Evolutionary conservation across 2,113 vertebrate genomes (phyloP).

Genomic region (Plecotus auritus): DNA sequence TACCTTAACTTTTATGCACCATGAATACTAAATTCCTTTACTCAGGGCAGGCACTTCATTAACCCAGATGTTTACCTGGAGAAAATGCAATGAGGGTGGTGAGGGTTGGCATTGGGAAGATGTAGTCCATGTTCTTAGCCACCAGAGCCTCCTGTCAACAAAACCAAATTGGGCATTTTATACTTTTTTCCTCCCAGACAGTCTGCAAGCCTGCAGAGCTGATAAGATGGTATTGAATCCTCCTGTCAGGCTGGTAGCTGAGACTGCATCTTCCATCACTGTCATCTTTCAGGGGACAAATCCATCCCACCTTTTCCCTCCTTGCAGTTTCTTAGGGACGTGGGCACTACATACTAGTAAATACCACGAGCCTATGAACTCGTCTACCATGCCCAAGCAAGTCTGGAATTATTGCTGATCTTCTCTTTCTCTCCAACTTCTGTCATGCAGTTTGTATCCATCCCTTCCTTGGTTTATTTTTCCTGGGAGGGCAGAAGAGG

Average conservation of each 20-base stretch:
- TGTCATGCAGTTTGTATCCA: not conserved
- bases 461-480: not conserved
- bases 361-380: rapidly evolving
- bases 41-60: not conserved
- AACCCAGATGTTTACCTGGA: not conserved
- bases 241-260: not conserved
- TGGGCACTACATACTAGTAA: not conserved
- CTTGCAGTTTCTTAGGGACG: not conserved
- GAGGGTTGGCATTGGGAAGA: not conserved
- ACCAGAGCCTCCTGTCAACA: not conserved
- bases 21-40: not conserved
- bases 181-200: not conserved
- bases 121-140: not conserved
- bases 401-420: not conserved
- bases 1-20: not conserved
- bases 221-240: not conserved
- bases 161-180: not conserved
- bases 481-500: not conserved
- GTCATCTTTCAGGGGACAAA: not conserved
- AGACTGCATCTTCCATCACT: not conserved
- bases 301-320: not conserved
- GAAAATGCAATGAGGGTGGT: not conserved
- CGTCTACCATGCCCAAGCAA: rapidly evolving
- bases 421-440: not conserved
- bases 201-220: not conserved